Evolutionary conservation across 2,888 invertebrate species (phyloP).

Genomic region (Epinotia brunnichana): DNA sequence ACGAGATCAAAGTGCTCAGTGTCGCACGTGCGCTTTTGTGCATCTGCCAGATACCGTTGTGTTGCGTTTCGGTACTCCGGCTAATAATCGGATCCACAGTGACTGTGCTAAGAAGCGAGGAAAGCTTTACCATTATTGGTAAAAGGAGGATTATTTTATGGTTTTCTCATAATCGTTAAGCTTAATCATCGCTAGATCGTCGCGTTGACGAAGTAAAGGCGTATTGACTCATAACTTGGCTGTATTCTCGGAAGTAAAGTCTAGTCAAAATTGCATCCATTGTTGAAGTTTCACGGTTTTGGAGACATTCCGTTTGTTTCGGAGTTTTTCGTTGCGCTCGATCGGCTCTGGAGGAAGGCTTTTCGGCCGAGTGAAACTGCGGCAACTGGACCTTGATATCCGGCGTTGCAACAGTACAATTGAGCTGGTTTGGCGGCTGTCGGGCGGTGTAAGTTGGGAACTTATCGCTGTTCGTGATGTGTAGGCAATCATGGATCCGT

Average conservation of each 20-base stretch:
- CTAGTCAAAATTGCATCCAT: conserved; percentile 26
- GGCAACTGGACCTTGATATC: conserved; percentile 82
- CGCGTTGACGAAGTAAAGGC: conserved; percentile 13
- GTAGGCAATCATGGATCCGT: background rate
- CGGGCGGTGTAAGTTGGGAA: conserved; percentile 52
- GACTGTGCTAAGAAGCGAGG: conserved; percentile 72
- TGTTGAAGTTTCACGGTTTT: conserved; percentile 33
- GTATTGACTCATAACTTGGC: conserved; percentile 51
- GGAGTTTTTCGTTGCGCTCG: conserved; percentile 51
- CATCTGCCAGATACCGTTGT: conserved; percentile 72
- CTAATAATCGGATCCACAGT: conserved; percentile 78
- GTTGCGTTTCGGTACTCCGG: conserved; percentile 76
- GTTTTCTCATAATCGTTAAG: background rate
- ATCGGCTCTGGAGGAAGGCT: conserved; percentile 61
- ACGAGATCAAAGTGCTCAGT: conserved; percentile 48
- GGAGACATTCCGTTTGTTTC: conserved; percentile 32
- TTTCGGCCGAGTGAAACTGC: conserved; percentile 76
- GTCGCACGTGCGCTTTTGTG: conserved; percentile 50
- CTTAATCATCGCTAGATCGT: background rate
- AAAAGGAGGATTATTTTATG: conserved; percentile 50
- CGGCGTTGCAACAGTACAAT: conserved; percentile 70
- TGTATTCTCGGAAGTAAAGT: conserved; percentile 14
- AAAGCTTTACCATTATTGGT: conserved; percentile 79
- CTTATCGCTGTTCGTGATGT: conserved; percentile 42
- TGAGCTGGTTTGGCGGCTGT: conserved; percentile 44